Base-by-base conservation (phyloP, 2,888 invertebrate species). In the Pachydiplax longipennis region DNA sequence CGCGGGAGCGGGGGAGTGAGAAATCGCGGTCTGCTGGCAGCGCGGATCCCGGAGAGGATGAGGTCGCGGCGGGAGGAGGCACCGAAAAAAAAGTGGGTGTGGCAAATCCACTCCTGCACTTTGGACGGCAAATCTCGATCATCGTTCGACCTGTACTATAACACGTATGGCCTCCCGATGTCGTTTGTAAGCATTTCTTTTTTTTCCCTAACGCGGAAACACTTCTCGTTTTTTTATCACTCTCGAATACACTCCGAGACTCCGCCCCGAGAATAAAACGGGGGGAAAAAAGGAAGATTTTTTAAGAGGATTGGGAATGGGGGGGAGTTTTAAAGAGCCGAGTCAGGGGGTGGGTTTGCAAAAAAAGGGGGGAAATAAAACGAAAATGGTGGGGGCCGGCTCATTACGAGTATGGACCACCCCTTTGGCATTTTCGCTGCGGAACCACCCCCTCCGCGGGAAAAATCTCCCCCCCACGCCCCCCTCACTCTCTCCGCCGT, bases 101-200 rank as follows among this genome's bases (percentile, higher is more conserved):
- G 61, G 83, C 83, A 58, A 83, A 65, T 87, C 87, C 87, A 18
- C 73, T 25, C 82, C 25, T 13, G n/a, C 81, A 81, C 81, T 35
- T 35, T 58, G 61, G 87, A 61, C 37, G 61, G 15, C 87, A 61
- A 87, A 87, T 87, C 87, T 87, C 87, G 87, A 87, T 87, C 87
- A 87, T 87, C 87, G 37, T 87, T 87, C 87, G 87, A 87, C 87
- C 87, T 87, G 87, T 87, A 31, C 87, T n/a, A 58, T 87, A 87
- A 65, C 87, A 87, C 65, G 87, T 37, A 87, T 87, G 61, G 87
- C 87, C 87, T 87, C 87, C 87, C 87, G 87, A 87, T 87, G 87
- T 87, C 87, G 87, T 65, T 61, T n/a, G 65, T 61, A n/a, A 61
- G 87, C 61, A 87, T 87, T 87, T 22, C 82, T 40, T 31, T 81